phyloP scores from a whole-genome alignment of 1,140 invertebrate species.

The Hylaeus volcanicus region DNA sequence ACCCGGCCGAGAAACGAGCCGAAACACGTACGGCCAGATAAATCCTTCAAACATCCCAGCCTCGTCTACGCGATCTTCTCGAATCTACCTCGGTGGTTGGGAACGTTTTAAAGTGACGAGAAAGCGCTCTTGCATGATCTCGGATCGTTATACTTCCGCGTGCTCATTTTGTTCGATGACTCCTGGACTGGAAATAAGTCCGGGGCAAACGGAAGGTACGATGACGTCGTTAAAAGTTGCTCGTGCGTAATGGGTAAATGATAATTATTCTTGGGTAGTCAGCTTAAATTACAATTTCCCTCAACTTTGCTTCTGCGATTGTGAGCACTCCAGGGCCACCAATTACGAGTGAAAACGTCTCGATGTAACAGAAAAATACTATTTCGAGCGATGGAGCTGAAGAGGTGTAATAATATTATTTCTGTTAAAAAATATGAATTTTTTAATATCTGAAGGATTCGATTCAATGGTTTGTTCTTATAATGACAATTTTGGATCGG shows the following conservation, averaged over 20 bases:
- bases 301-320: too few relatives aligned
- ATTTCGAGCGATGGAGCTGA: too few relatives aligned
- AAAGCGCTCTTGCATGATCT: neutral
- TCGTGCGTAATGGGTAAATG: neutral
- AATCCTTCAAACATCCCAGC: slow-evolving; percentile 23
- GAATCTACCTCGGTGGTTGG: neutral
- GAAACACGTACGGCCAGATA: slow-evolving; percentile 36
- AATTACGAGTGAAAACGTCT: too few relatives aligned
- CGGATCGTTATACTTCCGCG: neutral
- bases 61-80: neutral
- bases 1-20: slow-evolving; percentile 3
- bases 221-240: neutral
- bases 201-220: neutral
- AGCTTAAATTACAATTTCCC: too few relatives aligned
- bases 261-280: neutral
- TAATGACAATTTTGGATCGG: too few relatives aligned
- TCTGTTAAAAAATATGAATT: too few relatives aligned
- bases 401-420: too few relatives aligned
- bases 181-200: neutral
- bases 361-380: too few relatives aligned
- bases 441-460: too few relatives aligned
- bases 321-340: too few relatives aligned
- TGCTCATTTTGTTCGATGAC: neutral
- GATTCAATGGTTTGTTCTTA: too few relatives aligned
- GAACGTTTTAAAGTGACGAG: neutral